These are phyloP conservation scores for Syritta pipiens DNA, from an alignment of 2,888 invertebrate species.

Conservation along the genomic window DNA sequence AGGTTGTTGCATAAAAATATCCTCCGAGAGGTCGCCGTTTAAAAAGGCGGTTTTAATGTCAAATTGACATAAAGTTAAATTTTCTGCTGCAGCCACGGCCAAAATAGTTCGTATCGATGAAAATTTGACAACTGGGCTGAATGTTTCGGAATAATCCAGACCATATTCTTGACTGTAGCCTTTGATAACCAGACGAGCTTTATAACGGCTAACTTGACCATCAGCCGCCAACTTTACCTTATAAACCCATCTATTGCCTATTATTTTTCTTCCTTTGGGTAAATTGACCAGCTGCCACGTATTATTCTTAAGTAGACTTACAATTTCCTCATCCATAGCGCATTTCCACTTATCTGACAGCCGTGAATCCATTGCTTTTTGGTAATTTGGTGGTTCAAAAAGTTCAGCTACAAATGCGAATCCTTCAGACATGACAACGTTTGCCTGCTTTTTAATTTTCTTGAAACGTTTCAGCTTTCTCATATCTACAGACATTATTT, in stretches of 20 bases:
- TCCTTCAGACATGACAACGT: no score
- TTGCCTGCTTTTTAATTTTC: no score
- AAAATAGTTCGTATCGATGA: conserved; percentile 12
- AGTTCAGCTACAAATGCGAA: no score
- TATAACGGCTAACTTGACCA: not conserved
- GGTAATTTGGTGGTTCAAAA: no score
- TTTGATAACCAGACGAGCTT: no score
- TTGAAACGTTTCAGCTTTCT: no score
- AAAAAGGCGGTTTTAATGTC: conserved; percentile 25
- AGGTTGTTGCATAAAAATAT: conserved; percentile 30
- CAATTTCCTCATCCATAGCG: no score
- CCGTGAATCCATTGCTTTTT: no score
- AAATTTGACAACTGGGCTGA: conserved; percentile 7
- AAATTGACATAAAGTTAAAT: conserved; percentile 51
- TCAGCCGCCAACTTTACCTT: conserved; percentile 42
- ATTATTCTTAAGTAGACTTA: conserved; percentile 10
- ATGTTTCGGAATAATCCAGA: conserved; percentile 5
- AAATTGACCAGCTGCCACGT: conserved; percentile 35
- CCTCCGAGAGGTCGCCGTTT: conserved; percentile 27
- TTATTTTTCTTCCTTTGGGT: conserved; percentile 7
- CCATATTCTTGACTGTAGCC: conserved; percentile 16
- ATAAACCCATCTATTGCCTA: conserved; percentile 51
- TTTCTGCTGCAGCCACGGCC: conserved; percentile 63
- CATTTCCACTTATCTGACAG: no score
- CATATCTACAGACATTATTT: no score